Evolutionary conservation across 2,888 invertebrate genomes (phyloP).

Genomic region (Epinotia demarniana): DNA sequence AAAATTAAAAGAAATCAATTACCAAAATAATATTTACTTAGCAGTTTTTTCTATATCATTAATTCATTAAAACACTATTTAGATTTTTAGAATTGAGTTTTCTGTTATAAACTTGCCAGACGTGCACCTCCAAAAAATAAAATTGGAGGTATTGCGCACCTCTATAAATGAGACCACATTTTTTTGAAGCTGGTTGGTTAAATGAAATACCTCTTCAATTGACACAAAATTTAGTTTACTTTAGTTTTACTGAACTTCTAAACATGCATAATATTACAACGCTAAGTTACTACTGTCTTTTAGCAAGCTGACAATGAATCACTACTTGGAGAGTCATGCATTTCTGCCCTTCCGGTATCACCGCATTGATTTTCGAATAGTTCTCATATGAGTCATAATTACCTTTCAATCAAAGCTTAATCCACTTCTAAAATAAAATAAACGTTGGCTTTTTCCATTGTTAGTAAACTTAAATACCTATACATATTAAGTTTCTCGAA

Average conservation of each 20-base stretch:
- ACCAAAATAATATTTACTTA: not conserved
- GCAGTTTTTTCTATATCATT: no score
- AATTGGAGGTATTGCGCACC: no score
- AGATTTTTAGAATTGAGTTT: no score
- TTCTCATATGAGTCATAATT: slow-evolving; percentile 17
- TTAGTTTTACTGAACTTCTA: not conserved
- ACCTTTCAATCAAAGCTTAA: slow-evolving; percentile 2
- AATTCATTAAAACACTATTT: no score
- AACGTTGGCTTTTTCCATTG: not conserved
- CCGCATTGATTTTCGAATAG: slow-evolving; percentile 33
- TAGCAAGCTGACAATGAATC: slow-evolving; percentile 31
- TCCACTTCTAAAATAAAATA: not conserved
- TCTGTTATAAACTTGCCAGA: no score
- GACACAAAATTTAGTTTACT: no score
- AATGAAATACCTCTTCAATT: no score
- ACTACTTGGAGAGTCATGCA: slow-evolving; percentile 22
- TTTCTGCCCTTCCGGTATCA: slow-evolving; percentile 32
- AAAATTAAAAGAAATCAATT: no score
- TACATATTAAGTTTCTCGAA: not conserved
- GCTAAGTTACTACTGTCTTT: not conserved
- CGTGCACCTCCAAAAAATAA: no score
- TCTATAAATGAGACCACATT: no score
- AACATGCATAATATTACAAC: not conserved
- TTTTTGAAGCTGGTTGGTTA: no score
- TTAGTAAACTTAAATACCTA: no score